Percentiles rank a stretch among this genome's conserved stretches.
Evolutionary conservation across 1,140 invertebrate species (phyloP).

Genomic region (Liolophura sinensis): DNA sequence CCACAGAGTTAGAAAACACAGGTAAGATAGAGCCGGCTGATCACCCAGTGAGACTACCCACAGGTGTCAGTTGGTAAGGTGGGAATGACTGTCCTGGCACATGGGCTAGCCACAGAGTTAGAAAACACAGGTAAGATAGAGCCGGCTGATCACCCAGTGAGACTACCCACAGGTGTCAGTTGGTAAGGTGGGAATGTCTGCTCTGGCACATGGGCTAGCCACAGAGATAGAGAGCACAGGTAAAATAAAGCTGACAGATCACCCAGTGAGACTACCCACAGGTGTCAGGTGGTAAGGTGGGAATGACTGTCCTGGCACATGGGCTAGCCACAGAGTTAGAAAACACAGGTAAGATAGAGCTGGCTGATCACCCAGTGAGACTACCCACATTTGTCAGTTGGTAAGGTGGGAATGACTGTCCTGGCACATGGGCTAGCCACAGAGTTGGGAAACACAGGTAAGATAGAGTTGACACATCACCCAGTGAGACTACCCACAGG

Average conservation of each 20-base stretch:
- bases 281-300: too few relatives aligned
- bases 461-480: too few relatives aligned
- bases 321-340: conserved; percentile 39
- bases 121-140: conserved; percentile 35
- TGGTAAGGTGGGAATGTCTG: conserved; percentile 43
- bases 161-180: too few relatives aligned
- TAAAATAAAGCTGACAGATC: too few relatives aligned
- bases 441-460: conserved; percentile 38
- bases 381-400: too few relatives aligned
- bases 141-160: too few relatives aligned
- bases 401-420: conserved; percentile 43
- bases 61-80: conserved; percentile 41
- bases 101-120: conserved; percentile 41
- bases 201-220: conserved; percentile 39
- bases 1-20: too few relatives aligned
- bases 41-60: too few relatives aligned
- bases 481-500: too few relatives aligned
- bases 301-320: conserved; percentile 40
- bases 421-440: conserved; percentile 39
- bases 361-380: too few relatives aligned
- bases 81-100: conserved; percentile 39
- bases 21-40: too few relatives aligned
- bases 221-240: conserved; percentile 38
- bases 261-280: too few relatives aligned
- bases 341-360: conserved; percentile 37